Base-by-base conservation (phyloP, 2,113 vertebrate species). In the Protomyctophum bolini region DNA sequence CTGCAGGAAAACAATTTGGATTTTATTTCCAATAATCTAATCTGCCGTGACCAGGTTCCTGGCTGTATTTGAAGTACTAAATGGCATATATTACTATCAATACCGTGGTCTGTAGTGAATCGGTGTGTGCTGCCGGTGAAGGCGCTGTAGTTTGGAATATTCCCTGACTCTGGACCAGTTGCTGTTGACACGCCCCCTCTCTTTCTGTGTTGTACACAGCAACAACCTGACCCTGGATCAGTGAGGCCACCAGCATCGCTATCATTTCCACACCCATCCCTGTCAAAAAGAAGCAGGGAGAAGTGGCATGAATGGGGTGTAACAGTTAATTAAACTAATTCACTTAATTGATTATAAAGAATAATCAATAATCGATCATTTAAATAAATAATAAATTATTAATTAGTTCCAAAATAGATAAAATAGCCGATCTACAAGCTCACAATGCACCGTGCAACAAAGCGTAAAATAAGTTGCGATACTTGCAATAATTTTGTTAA, bases 221-320 rank as follows among this genome's bases (percentile, higher is more conserved):
- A 33, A 94, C 81, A 7, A 94, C 93, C 72, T 92, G 89, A 50
- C 93, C 93, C 80, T 95, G 92, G 58, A 94, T 91, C 10, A 89
- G 70, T 0, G 92, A 91, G 0, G 88, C 93, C 10, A 93, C 33
- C 59, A 94, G 89, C n/a, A 91, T 92, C 10, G 92, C 90, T 65
- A 91, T n/a, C 82, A 93, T 84, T 83, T 94, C 93, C 75, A 90
- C 76, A 15, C 86, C 88, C 93, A 94, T 94, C 70, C 94, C 94
- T 94, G 73, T 45, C 8, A 66, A 58, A 63, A 2, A 58, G 21
- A 2, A 6, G 61, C 47, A 56, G 29, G 66, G 14, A 12, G 41
- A 7, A 41, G 33, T 6, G 10, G 2, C 6, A 57, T 15, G 14
- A 57, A 28, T 57, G 33, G 33, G 33, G 33, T 41, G 33, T 3